A percentile compares a stretch with the other conserved stretches of the same genome.
phyloP scores from a whole-genome alignment of 2,888 invertebrate genomes.

The Chaetogeoica ovagalla region DNA sequence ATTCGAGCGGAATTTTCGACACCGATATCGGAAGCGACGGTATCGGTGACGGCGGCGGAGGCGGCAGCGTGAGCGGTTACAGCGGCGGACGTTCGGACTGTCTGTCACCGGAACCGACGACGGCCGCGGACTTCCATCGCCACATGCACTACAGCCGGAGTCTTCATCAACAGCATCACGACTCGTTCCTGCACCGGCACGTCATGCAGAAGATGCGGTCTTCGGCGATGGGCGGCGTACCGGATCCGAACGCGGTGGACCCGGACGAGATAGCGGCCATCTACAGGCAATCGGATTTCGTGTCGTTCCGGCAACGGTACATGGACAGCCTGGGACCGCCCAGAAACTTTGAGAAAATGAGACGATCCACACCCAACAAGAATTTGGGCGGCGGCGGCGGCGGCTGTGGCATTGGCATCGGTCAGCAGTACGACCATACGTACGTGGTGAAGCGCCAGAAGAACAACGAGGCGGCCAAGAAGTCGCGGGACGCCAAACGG shows the following conservation, averaged over 20 bases:
- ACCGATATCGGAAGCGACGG: not conserved
- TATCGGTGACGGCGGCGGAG: not conserved
- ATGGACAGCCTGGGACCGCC: constrained; percentile 42
- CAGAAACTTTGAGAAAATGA: constrained; percentile 42
- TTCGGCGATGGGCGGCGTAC: too few relatives aligned
- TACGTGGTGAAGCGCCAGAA: constrained; percentile 45
- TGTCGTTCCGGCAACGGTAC: constrained; percentile 38
- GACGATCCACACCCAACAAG: constrained; percentile 13
- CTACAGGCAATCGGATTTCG: constrained; percentile 30
- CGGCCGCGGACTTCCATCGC: not conserved
- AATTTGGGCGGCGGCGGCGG: not conserved
- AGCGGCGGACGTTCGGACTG: not conserved
- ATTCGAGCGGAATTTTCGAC: not conserved
- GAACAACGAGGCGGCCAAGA: constrained; percentile 47
- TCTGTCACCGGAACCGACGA: constrained; percentile 21
- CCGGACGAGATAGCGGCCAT: constrained; percentile 33
- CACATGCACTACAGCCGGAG: not conserved
- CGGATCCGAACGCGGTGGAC: not conserved
- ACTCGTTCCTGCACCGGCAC: not conserved
- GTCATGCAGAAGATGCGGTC: too few relatives aligned
- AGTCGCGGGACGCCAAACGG: constrained; percentile 44
- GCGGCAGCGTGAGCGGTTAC: not conserved
- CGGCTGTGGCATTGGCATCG: too few relatives aligned
- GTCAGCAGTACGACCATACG: constrained; percentile 10
- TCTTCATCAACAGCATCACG: too few relatives aligned